Evolutionary conservation across 1,140 invertebrate genomes (phyloP).

Genomic region (Ceratina calcarata): DNA sequence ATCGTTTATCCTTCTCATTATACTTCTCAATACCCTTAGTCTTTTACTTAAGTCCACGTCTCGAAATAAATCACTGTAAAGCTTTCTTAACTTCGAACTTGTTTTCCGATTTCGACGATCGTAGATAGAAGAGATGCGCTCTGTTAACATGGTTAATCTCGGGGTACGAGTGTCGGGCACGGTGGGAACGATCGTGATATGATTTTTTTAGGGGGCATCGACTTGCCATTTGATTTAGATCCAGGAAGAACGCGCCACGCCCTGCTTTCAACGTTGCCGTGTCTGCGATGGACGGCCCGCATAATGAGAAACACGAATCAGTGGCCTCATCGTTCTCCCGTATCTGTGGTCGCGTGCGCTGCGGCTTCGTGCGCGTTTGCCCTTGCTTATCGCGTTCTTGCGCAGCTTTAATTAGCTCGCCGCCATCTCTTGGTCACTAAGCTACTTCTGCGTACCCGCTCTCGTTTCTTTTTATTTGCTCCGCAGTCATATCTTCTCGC

Average conservation of each 20-base stretch:
- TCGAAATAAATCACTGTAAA: not conserved
- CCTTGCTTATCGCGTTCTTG: slow-evolving; percentile 47
- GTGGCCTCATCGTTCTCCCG: slow-evolving; percentile 43
- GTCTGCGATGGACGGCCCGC: slow-evolving; percentile 70
- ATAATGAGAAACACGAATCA: slow-evolving; percentile 52
- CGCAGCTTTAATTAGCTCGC: slow-evolving; percentile 44
- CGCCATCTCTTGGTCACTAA: slow-evolving; percentile 34
- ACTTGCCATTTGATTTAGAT: slow-evolving; percentile 30
- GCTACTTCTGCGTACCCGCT: not conserved
- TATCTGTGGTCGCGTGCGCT: slow-evolving; percentile 44
- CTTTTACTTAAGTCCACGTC: not conserved
- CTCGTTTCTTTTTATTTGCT: not conserved
- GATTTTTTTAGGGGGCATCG: slow-evolving; percentile 8
- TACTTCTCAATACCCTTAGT: too few relatives aligned
- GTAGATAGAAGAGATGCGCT: too few relatives aligned
- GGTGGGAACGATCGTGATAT: not conserved
- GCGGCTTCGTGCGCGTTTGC: slow-evolving; percentile 33
- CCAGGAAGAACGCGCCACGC: slow-evolving; percentile 67
- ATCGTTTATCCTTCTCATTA: too few relatives aligned
- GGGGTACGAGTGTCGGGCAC: not conserved
- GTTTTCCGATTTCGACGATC: not conserved
- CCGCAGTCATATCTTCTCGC: not conserved
- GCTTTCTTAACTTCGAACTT: slow-evolving; percentile 7
- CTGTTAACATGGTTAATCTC: not conserved
- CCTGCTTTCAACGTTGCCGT: slow-evolving; percentile 73